Evolutionary conservation across 2,797 vertebrate genomes (phyloP), one percentile per base, ranked within the genome.

Genomic region (Sebastes baramenuke): DNA sequence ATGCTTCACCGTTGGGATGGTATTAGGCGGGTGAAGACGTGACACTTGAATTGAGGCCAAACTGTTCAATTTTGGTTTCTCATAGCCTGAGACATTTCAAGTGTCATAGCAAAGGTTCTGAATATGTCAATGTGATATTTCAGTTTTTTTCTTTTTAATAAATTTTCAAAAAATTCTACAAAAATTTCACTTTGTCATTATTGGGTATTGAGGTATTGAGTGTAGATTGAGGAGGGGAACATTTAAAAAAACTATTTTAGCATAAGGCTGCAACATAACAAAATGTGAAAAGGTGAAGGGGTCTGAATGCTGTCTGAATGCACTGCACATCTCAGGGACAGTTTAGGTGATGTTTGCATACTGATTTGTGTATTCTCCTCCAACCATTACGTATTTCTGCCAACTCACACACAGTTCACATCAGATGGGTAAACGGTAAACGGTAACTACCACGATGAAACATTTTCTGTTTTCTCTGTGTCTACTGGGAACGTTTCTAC

Each of bases 281-380:
- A 30, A 20, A 60, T 30, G 58, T 10, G 58, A 20, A 18, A 27
- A 62, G 6, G 3, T 34, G 14, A 42, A 67, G 8, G 5, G 9
- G 4, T 27, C 5, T 16, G 6, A 38, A n/a, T 65, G 38, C 62
- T 24, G 38, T 46, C 14, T 30, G 18, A 8, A 67, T 30, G 38
- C 11, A 14, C 5, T 67, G 67, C 24, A 32, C 36, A n/a, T 25
- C 29, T 58, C 60, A 34, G 8, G 29, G 5, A 34, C 20, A 34
- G 30, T 8, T 34, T 3, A 7, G n/a, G 58, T 71, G 12, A 22
- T 67, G 58, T 93, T 91, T 91, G 83, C 87, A 87, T 87, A 61
- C 75, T 86, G 20, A 88, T 93, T 92, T 90, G 89, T 82, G 5
- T 88, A 87, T 75, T 49, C 12, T 72, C 38, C 9, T 68, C 46